Percentiles rank a stretch among this genome's conserved stretches.
Conservation (phyloP, 2,113 vertebrate genomes). For the Seriola aureovittata region DNA sequence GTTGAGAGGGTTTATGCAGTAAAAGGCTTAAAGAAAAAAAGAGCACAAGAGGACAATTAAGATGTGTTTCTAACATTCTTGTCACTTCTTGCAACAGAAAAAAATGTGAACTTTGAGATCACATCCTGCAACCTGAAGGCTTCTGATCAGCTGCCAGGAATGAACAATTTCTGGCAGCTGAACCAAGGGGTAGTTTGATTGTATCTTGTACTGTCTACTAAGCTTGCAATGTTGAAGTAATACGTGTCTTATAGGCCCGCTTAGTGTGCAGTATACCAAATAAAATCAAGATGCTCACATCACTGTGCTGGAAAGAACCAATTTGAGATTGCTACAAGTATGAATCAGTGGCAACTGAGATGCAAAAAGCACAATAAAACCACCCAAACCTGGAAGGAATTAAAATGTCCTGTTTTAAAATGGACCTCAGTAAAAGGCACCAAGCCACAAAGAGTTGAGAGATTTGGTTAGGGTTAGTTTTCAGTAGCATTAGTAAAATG, state of each 20-base stretch:
- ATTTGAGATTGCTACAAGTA: background rate
- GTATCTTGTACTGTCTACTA: background rate
- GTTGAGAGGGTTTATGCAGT: background rate
- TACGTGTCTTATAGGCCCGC: background rate
- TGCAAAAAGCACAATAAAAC: constrained; percentile 11
- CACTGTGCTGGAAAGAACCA: background rate
- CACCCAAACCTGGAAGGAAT: constrained; percentile 29
- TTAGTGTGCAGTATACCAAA: background rate
- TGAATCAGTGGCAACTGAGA: constrained; percentile 19
- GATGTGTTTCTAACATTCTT: background rate
- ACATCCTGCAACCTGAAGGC: constrained; percentile 13
- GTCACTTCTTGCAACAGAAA: constrained; percentile 10
- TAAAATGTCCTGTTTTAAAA: constrained; percentile 21
- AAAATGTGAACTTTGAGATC: background rate
- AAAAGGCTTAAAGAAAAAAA: background rate
- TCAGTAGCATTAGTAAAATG: background rate
- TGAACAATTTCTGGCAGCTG: constrained; percentile 1
- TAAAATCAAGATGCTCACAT: constrained; percentile 8
- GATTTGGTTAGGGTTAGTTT: background rate
- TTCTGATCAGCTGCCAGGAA: constrained; percentile 12
- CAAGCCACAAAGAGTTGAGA: background rate
- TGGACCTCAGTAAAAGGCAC: constrained; percentile 21
- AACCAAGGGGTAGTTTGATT: background rate
- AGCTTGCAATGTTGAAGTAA: background rate
- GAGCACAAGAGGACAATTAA: background rate